Evolutionary conservation across 2,113 vertebrate genomes (phyloP), one percentile per base, ranked within the genome.

Genomic region (Channa argus): DNA sequence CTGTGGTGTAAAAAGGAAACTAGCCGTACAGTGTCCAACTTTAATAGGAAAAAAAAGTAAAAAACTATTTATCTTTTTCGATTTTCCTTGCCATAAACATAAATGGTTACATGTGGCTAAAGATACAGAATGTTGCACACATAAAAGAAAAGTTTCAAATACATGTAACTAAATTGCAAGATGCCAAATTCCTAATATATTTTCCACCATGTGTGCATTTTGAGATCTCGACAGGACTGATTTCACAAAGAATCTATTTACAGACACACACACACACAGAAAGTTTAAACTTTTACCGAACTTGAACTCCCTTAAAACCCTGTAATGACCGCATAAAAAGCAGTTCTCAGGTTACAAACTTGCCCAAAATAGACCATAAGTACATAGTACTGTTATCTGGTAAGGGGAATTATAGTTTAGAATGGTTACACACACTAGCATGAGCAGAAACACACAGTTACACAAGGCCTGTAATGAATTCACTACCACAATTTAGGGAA

Each of bases 261-360:
- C 47, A 24, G 64, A 12, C 37, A 3, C 34, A 61, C 39, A 47
- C 2, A 15, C 45, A 6, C 68, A 65, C 39, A 63, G 64, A 49
- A 64, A 73, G 49, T 79, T 78, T 80, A 85, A 88, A 88, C 79
- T 83, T 89, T 89, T 72, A 88, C 84, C 79, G 56, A 91, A 87
- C 77, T 75, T 84, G 58, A 89, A 92, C 86, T 90, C 83, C 89
- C 77, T 67, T 79, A 90, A 77, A 91, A 90, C 85, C 74, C 67
- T 72, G 77, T 52, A 44, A 69, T 81, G 70, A 83, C 85, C 67
- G 60, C 89, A 88, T 91, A 91, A 93, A 86, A 92, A 91, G 89
- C 61, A 84, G 63, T 91, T 93, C 88, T 93, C 86, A 63, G 80
- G 88, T 92, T 92, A 87, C 91, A 78, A 81, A 84, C 77, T 79